Percentiles rank a stretch among this genome's conserved stretches.
These are phyloP conservation scores for Silvanus unidentatus DNA, from an alignment of 2,888 invertebrate species.

Conservation along the genomic window DNA sequence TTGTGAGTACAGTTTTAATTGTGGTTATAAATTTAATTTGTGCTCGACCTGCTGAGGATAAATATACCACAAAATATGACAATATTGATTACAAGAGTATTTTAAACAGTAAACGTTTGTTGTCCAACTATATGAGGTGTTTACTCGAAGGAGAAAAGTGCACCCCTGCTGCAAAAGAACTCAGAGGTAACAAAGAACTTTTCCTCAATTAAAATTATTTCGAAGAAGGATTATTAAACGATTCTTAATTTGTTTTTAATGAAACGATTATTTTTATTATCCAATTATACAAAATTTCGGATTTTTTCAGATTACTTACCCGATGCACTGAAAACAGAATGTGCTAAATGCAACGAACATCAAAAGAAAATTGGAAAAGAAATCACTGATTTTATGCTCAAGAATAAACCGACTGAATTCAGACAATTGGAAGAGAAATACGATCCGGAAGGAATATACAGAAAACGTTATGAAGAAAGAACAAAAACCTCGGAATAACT, in stretches of 20 bases:
- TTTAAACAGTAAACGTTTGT: constrained; percentile 53
- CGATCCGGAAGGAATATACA: constrained; percentile 60
- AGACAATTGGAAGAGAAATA: constrained; percentile 56
- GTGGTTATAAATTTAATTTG: background rate
- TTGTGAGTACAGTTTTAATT: background rate
- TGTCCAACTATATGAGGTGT: constrained; percentile 58
- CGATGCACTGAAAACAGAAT: constrained; percentile 60
- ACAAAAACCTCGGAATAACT: background rate
- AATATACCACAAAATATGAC: constrained; percentile 59
- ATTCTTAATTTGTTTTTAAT: too few relatives aligned
- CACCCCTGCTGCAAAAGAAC: constrained; percentile 56
- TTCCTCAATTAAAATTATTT: too few relatives aligned
- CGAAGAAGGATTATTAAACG: too few relatives aligned
- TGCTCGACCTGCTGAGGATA: constrained; percentile 19
- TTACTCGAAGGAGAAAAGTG: constrained; percentile 54
- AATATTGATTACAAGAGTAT: constrained; percentile 60
- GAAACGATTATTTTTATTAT: too few relatives aligned
- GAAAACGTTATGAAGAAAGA: constrained; percentile 52
- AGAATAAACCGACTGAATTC: constrained; percentile 58
- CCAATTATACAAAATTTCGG: too few relatives aligned
- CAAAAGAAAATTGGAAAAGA: constrained; percentile 56
- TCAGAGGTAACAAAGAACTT: constrained; percentile 42
- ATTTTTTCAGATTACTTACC: constrained; percentile 54
- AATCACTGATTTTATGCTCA: constrained; percentile 57
- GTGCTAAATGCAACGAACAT: constrained; percentile 58